Percentiles rank a stretch among this genome's conserved stretches.
Conservation (phyloP, 1,140 invertebrate species). For the Papilio dardanus region DNA sequence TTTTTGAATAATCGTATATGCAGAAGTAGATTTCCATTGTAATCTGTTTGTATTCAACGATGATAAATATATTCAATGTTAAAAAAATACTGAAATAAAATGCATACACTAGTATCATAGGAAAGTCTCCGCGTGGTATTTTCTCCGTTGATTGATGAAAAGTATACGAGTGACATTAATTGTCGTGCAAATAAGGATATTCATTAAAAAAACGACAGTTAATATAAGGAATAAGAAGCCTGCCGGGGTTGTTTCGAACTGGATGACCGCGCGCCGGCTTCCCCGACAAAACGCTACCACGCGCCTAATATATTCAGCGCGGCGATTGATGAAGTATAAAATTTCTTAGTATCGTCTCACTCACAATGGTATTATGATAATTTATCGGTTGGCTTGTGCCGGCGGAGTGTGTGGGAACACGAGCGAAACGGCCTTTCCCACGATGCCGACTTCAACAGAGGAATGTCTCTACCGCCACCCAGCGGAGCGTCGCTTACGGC, state of each 20-base stretch:
- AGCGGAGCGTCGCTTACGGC: slow-evolving; percentile 59
- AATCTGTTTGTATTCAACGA: no score
- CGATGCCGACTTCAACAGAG: slow-evolving; percentile 57
- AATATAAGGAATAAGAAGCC: slow-evolving; percentile 56
- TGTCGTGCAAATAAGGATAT: neutral
- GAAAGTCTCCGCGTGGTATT: no score
- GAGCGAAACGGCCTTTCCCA: slow-evolving; percentile 80
- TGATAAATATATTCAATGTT: no score
- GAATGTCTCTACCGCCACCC: slow-evolving; percentile 58
- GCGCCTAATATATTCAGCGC: slow-evolving; percentile 81
- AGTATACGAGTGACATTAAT: no score
- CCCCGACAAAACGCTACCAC: slow-evolving; percentile 71
- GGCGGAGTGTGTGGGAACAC: slow-evolving; percentile 80
- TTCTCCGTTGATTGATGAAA: no score
- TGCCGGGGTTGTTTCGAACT: slow-evolving; percentile 45
- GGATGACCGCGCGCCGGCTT: slow-evolving; percentile 48
- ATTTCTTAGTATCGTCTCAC: slow-evolving; percentile 82
- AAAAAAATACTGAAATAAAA: no score
- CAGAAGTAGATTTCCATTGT: no score
- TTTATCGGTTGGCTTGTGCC: slow-evolving; percentile 83
- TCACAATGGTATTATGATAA: slow-evolving; percentile 83
- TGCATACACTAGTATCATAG: no score
- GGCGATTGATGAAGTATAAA: slow-evolving; percentile 81
- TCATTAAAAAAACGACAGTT: slow-evolving; percentile 50
- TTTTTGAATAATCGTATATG: no score